A percentile compares a stretch with the other conserved stretches of the same genome.
Conservation (phyloP, 2,113 vertebrate genomes). For the Struthidea cinerea region DNA sequence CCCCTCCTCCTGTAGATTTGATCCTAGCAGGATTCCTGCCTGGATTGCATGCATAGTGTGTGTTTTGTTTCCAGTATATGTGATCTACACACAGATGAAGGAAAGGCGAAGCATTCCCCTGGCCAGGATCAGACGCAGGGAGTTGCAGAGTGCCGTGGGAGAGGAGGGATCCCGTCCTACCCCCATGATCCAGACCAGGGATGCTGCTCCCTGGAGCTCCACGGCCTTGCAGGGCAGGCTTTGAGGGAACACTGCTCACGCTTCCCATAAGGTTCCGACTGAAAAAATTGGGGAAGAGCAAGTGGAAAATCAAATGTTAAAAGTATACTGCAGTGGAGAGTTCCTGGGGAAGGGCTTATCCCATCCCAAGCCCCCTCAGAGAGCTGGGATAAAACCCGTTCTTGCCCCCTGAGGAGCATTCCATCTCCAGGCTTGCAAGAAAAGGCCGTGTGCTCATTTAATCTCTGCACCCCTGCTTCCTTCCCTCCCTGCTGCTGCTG, state of each 20-base stretch:
- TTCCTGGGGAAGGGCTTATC: not conserved
- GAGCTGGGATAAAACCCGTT: fast-evolving
- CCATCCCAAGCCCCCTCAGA: not conserved
- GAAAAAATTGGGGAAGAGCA: not conserved
- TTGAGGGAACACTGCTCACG: not conserved
- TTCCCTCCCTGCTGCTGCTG: not conserved
- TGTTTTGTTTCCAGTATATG: slow-evolving; percentile 39
- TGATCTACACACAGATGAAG: slow-evolving; percentile 16
- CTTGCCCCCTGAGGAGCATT: not conserved
- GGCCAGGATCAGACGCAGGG: not conserved
- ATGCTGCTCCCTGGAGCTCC: not conserved
- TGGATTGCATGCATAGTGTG: slow-evolving; percentile 56
- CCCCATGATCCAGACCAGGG: not conserved
- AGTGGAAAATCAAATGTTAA: not conserved
- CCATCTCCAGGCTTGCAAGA: not conserved
- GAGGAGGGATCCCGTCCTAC: not conserved
- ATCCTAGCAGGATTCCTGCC: slow-evolving; percentile 46
- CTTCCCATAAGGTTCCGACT: not conserved
- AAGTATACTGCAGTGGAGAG: not conserved
- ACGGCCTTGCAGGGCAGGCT: not conserved
- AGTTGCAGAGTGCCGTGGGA: not conserved
- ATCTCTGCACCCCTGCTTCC: not conserved
- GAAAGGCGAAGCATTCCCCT: not conserved
- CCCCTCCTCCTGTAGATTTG: slow-evolving; percentile 13
- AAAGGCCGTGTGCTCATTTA: not conserved